These are phyloP conservation scores for Leucoma salicis DNA, from an alignment of 2,888 invertebrate species.

Conservation along the genomic window DNA sequence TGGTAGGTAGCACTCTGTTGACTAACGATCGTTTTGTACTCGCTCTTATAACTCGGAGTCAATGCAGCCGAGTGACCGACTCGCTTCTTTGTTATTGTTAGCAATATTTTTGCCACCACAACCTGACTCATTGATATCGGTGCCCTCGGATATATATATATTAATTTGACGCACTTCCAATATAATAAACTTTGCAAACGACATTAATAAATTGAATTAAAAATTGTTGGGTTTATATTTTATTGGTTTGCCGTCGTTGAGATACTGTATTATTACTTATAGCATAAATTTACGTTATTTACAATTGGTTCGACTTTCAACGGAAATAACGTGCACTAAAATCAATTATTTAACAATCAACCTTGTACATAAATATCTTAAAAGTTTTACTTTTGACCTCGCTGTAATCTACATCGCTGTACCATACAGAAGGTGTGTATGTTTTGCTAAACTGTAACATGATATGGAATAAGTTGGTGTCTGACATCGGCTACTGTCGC, in stretches of 20 bases:
- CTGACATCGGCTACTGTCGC: constrained; percentile 22
- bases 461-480: constrained; percentile 19
- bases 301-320: constrained; percentile 1
- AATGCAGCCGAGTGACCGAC: constrained; percentile 23
- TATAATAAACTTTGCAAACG: constrained; percentile 15
- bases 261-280: constrained; percentile 5
- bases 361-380: too few relatives aligned
- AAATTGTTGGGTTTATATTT: constrained; percentile 10
- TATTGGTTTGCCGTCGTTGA: constrained; percentile 13
- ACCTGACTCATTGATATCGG: constrained; percentile 30
- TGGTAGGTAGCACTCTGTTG: constrained; percentile 72
- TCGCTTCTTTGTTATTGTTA: constrained; percentile 36
- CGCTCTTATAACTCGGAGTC: constrained; percentile 52
- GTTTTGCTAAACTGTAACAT: constrained; percentile 25
- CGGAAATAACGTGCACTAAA: too few relatives aligned
- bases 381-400: neutral
- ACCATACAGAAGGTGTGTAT: neutral
- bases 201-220: constrained; percentile 15
- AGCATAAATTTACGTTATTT: constrained; percentile 10
- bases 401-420: neutral
- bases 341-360: too few relatives aligned
- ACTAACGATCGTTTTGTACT: constrained; percentile 75
- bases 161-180: constrained; percentile 21
- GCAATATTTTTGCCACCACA: constrained; percentile 35
- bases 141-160: constrained; percentile 18